Evolutionary conservation across 2,797 vertebrate species (phyloP).

Genomic region (Chelon auratus): DNA sequence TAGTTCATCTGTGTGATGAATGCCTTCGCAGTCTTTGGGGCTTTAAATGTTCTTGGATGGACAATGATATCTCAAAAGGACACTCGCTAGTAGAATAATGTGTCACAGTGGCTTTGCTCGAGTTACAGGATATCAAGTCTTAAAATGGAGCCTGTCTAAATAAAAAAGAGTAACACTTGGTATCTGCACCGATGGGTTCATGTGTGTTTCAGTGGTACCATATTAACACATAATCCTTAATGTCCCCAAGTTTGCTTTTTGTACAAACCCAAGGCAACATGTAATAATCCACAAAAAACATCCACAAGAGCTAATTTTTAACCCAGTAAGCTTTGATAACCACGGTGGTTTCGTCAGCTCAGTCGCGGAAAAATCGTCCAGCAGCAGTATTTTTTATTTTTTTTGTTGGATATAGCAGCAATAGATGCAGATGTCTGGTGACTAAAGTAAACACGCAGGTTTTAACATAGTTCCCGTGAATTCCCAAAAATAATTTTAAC

Average conservation of each 20-base stretch:
- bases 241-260: slow-evolving; percentile 23
- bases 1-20: slow-evolving; percentile 80
- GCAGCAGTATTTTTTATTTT: neutral
- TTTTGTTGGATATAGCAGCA: slow-evolving; percentile 3
- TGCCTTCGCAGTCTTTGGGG: slow-evolving; percentile 63
- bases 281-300: slow-evolving; percentile 25
- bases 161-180: neutral
- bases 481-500: neutral
- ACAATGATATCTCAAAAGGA: slow-evolving; percentile 57
- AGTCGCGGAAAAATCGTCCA: slow-evolving; percentile 16
- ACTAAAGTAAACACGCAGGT: slow-evolving; percentile 10
- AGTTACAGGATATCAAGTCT: slow-evolving; percentile 31
- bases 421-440: neutral
- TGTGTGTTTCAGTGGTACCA: slow-evolving; percentile 14
- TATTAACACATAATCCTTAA: slow-evolving; percentile 30
- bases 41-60: slow-evolving; percentile 69
- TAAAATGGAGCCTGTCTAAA: slow-evolving; percentile 10
- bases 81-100: slow-evolving; percentile 60
- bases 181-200: slow-evolving; percentile 8
- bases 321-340: slow-evolving; percentile 44
- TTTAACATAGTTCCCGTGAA: neutral
- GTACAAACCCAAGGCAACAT: slow-evolving; percentile 18
- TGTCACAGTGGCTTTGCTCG: slow-evolving; percentile 54
- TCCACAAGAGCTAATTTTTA: slow-evolving; percentile 12
- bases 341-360: slow-evolving; percentile 27